Conservation (phyloP, 2,113 vertebrate species). For the Leucosticte australis region DNA sequence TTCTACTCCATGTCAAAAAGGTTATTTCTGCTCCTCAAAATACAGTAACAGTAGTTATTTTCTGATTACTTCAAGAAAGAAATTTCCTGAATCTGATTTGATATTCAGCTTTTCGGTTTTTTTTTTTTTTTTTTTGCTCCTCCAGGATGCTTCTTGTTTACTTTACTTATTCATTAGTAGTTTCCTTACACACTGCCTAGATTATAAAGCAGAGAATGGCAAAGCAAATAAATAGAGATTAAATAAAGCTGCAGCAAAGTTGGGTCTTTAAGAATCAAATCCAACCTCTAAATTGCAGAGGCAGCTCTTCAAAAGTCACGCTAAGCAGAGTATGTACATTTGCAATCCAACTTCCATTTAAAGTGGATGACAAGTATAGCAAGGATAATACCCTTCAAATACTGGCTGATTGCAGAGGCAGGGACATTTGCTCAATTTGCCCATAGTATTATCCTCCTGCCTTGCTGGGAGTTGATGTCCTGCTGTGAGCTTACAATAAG, state of each 20-base stretch:
- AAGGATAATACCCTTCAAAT: conserved; percentile 46
- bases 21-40: not conserved
- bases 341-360: conserved; percentile 20
- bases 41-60: not conserved
- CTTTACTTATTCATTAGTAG: not conserved
- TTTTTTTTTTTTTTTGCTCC: not conserved
- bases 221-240: not conserved
- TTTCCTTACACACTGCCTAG: not conserved
- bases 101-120: not conserved
- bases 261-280: not conserved
- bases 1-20: not conserved
- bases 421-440: conserved; percentile 48
- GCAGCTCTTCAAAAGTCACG: conserved; percentile 5
- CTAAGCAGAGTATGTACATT: not conserved
- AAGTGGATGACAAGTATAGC: conserved; percentile 50
- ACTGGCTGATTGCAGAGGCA: conserved; percentile 6
- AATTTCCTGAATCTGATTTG: not conserved
- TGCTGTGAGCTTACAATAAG: conserved; percentile 28
- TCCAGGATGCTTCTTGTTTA: not conserved
- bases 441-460: not conserved
- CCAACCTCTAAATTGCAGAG: not conserved
- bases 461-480: conserved; percentile 9
- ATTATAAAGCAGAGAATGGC: not conserved
- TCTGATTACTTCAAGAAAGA: not conserved
- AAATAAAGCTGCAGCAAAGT: conserved; percentile 1